Percentiles rank a stretch among this genome's conserved stretches.
Evolutionary conservation across 2,797 vertebrate species (phyloP).

Genomic region (Phoeniculus purpureus): DNA sequence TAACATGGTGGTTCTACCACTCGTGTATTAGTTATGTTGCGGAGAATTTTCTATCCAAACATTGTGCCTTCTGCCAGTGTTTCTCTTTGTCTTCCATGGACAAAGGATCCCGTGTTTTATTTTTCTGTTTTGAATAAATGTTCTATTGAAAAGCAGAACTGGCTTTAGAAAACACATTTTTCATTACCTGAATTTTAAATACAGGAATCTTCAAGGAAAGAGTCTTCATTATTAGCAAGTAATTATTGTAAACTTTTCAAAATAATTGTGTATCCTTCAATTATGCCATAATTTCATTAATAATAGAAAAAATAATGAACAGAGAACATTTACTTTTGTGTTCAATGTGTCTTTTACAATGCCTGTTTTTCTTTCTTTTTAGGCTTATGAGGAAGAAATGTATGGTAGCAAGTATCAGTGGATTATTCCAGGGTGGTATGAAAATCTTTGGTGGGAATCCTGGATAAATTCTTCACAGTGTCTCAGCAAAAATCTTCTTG

Average conservation of each 20-base stretch:
- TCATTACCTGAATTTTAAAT: neutral
- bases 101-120: neutral
- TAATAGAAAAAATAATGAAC: neutral
- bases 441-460: slow-evolving; percentile 97
- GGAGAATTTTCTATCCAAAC: neutral
- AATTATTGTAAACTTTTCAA: neutral
- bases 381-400: slow-evolving; percentile 97
- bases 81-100: neutral
- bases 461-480: slow-evolving; percentile 90
- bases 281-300: neutral
- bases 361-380: slow-evolving; percentile 1
- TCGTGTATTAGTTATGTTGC: neutral
- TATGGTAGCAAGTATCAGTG: slow-evolving; percentile 98
- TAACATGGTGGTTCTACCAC: neutral
- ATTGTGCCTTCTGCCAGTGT: neutral
- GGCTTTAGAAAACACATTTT: neutral
- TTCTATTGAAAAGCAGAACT: neutral
- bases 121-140: neutral
- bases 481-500: slow-evolving; percentile 90
- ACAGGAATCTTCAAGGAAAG: neutral
- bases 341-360: neutral
- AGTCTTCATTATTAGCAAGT: neutral
- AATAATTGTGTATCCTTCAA: neutral
- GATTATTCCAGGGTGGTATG: slow-evolving; percentile 99
- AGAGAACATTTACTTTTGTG: neutral